Base-by-base conservation (phyloP, 2,797 vertebrate genomes). In the Leucoraja ocellata region DNA sequence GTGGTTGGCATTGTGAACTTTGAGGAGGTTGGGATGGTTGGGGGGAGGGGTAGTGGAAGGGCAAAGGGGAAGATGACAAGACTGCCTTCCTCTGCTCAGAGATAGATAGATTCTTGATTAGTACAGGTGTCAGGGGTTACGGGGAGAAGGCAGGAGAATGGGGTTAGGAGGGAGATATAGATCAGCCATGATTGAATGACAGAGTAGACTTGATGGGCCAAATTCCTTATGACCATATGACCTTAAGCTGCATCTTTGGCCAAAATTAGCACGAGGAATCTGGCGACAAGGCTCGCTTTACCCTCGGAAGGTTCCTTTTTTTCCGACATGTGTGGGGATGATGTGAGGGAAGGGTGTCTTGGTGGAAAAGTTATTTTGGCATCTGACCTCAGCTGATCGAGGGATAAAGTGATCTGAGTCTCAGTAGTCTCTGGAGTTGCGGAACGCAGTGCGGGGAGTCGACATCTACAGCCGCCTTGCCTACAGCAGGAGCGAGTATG, bases 341-440 rank as follows among this genome's bases (percentile, higher is more conserved):
- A 32, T 11, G 61, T 68, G 18, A 68, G 68, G 84, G 63, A 68
- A 88, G 32, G n/a, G 63, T 88, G n/a, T 88, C 61, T 32, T 7
- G 1, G n/a, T 68, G 84, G n/a, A 88, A 88, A 14, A 68, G 84
- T 88, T 88, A 88, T 88, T 88, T 88, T 68, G n/a, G 84, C 84
- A 88, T 21, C 61, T 88, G 84, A 88, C 61, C 61, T 88, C 84
- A 18, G n/a, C 6, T 21, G 32, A 7, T 36, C 32, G n/a, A 68
- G 84, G 61, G 32, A 68, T 68, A 68, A 68, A 88, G 84, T 88
- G n/a, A 68, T 68, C 32, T 61, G 54, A 84, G 25, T 58, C 13
- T 46, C 39, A 46, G 81, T 1, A 13, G 54, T 28, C 13, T 65
- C 7, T 21, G 58, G 65, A 9, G 61, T 18, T 23, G n/a, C 6